Evolutionary conservation across 2,888 invertebrate genomes (phyloP), one percentile per base, ranked within the genome.

Genomic region (Suillia variegata): DNA sequence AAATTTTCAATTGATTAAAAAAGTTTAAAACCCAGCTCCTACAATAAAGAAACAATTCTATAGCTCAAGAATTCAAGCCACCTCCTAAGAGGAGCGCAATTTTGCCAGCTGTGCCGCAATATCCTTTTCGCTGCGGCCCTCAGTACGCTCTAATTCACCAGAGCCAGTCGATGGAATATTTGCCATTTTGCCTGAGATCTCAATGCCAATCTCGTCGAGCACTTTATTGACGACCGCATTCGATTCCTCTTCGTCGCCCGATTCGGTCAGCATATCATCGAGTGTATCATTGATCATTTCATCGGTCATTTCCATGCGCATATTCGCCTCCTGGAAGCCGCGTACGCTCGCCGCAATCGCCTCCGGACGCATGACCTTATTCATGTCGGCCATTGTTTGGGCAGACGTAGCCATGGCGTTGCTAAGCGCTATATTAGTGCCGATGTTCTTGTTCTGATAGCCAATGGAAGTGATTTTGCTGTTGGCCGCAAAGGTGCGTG

Each of bases 141-240:
- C 70, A 1, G 87, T 87, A 22, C 88, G 76, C 71, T 85, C 87
- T 65, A 86, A 85, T 42, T 85, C 83, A 12, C 69, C 69, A 0
- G 69, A 63, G 1, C 85, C 84, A 2, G 89, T 87, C 0, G 86
- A 82, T 10, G 91, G 90, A 24, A 89, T 89, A 62, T 84, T 83
- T 0, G 88, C 84, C 87, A 90, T 88, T 87, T 94, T 93, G 73
- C 93, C 93, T 67, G 92, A 91, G 64, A 95, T 89, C 83, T 97
- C 96, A 80, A 97, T 96, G 64, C 96, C 96, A 73, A 97, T 96
- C 84, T 97, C 96, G 83, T 96, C 96, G n/a, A 96, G 85, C 42
- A 96, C 94, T 83, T 93, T 87, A 74, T 86, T 89, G n/a, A 96
- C 91, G 82, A 97, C 88, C 66, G 89, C 89, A 75, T 95, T 93